Evolutionary conservation across 1,140 invertebrate species (phyloP), one percentile per base, ranked within the genome.

Genomic region (Drosophila setifemur): DNA sequence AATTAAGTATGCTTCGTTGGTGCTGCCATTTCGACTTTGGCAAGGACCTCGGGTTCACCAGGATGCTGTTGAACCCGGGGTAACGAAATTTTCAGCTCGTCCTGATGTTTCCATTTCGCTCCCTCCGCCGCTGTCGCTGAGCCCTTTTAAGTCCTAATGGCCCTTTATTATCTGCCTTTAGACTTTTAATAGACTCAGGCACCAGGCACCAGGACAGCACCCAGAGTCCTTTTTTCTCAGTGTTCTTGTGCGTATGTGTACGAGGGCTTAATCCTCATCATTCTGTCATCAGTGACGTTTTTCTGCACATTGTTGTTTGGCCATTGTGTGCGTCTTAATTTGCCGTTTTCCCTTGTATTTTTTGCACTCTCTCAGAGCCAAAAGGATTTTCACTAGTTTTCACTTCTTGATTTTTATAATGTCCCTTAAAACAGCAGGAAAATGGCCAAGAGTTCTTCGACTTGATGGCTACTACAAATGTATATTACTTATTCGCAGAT

Each of bases 101-200:
- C 31, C 50, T 44, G 60, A 26, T 55, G 40, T 60, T 77, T 55
- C 58, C 35, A 57, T 79, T 72, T 81, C 68, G 52, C 49, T 66
- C 66, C 49, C 66, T 64, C 48, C 43, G 73, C 49, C 40, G 43
- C 26, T 55, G 69, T 63, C 78, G 86, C 63, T 89, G 86, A 89
- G 86, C 86, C 86, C 86, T 89, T 89, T 89, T 83, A 89, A 89
- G 86, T 87, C 81, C 86, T 89, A 89, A 89, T 89, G 86, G 86
- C 81, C 87, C 86, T 89, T 89, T 89, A 89, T 89, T 89, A 89
- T 89, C 86, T 89, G 86, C 86, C 86, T 89, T 89, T 89, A 89
- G 86, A 89, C 86, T 89, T 89, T 89, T 89, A 89, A 89, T 89
- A 89, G 86, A 89, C 86, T 89, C 86, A 70, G 75, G 68, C 73